Conservation (phyloP, 2,113 vertebrate species). For the Ondatra zibethicus region DNA sequence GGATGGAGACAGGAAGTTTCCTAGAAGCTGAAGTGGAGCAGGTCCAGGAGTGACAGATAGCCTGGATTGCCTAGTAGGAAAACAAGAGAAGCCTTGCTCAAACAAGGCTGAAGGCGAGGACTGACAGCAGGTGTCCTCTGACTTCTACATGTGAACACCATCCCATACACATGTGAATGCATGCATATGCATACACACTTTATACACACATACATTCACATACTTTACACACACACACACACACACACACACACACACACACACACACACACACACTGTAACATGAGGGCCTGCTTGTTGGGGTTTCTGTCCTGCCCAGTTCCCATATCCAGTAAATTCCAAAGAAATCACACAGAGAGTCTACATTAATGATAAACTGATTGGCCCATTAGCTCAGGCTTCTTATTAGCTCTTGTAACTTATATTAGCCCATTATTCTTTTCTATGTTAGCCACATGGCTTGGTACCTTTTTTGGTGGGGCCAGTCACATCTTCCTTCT, state of each 20-base stretch:
- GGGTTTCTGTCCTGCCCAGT: too few species aligned
- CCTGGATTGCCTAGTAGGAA: not conserved
- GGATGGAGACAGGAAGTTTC: not conserved
- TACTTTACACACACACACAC: not conserved
- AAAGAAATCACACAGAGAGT: too few species aligned
- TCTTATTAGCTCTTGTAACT: too few species aligned
- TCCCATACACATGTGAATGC: not conserved
- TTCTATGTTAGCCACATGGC: too few species aligned
- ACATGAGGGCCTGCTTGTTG: too few species aligned
- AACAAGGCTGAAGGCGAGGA: not conserved
- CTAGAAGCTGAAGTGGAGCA: not conserved
- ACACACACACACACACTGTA: too few species aligned
- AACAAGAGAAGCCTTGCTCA: not conserved
- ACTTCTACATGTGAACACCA: not conserved
- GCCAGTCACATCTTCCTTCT: too few species aligned
- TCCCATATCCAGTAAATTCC: too few species aligned
- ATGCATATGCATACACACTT: not conserved
- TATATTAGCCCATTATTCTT: too few species aligned
- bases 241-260: not conserved
- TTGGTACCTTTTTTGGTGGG: too few species aligned
- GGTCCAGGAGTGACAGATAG: not conserved
- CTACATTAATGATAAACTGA: too few species aligned
- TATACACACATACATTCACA: not conserved
- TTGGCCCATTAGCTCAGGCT: too few species aligned
- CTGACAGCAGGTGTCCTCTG: not conserved